Conservation (phyloP, 2,888 invertebrate genomes). For the Nemapogon koenigi region DNA sequence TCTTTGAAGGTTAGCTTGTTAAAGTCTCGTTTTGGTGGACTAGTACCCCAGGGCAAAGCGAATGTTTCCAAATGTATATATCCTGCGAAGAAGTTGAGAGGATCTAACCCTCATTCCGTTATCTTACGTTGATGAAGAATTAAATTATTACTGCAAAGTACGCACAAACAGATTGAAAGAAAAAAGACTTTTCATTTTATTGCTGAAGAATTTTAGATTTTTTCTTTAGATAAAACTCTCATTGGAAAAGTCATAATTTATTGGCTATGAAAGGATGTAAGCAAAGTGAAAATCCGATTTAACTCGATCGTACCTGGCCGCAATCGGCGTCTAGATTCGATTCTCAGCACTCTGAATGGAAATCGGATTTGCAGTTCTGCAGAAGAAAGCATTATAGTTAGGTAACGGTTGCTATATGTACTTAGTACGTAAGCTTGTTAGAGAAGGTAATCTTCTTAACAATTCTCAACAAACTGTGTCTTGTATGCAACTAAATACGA, state of each 20-base stretch:
- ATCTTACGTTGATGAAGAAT: too few species aligned
- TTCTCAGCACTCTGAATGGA: slow-evolving; percentile 42
- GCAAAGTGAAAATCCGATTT: slow-evolving; percentile 45
- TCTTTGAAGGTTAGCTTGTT: slow-evolving; percentile 41
- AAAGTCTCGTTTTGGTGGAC: slow-evolving; percentile 40
- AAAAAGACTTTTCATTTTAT: too few species aligned
- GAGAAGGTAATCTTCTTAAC: too few species aligned
- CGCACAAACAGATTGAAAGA: too few species aligned
- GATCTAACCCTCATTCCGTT: slow-evolving; percentile 4
- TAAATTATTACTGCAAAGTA: too few species aligned
- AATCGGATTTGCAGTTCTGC: slow-evolving; percentile 52
- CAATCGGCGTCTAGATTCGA: slow-evolving; percentile 51
- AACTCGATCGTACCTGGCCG: slow-evolving; percentile 44
- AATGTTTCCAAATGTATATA: slow-evolving; percentile 24
- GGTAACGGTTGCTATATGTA: too few species aligned
- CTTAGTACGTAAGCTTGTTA: too few species aligned
- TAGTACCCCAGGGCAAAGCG: slow-evolving; percentile 28
- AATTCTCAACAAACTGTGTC: too few species aligned
- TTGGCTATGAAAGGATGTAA: slow-evolving; percentile 6
- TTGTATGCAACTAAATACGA: too few species aligned
- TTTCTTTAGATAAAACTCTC: slow-evolving; percentile 3
- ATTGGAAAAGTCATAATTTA: slow-evolving; percentile 5
- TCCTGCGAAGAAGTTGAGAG: too few species aligned
- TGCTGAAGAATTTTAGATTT: neutral
- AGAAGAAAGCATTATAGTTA: slow-evolving; percentile 38